Base-by-base conservation (phyloP, 1,140 invertebrate species). In the Papilio aristodemus region DNA sequence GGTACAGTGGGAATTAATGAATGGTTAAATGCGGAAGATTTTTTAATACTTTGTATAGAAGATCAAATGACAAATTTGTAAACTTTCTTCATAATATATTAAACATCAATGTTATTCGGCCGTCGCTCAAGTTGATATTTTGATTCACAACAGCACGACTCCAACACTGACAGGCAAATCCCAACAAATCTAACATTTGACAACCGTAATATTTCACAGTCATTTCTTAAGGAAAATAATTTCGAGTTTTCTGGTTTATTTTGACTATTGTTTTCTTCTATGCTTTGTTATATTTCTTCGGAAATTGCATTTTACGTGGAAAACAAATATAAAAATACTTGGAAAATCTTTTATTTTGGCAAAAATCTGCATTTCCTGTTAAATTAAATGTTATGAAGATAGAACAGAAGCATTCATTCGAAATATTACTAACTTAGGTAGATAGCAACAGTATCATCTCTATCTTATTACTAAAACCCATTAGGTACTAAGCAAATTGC, bases 141-240 rank as follows among this genome's bases (percentile, higher is more conserved):
- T 50, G 43, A 19, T 50, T 19, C 46, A 54, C 46, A 54, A 19
- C 46, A 22, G 46, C 19, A 5, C 4, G 17, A 32, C 2, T 32
- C 6, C 27, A 3, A 32, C 46, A 8, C 46, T 9, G 17, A 54
- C 9, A 19, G 19, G 19, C 46, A 54, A 54, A 54, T 54, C 46
- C 46, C 46, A 9, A 54, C 19, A 19, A 54, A 54, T 54, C 46
- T 25, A 54, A 54, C 46, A 54, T 54, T 54, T 54, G 46, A 54
- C 46, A 54, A 19, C 19, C 19, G 46, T 54, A 54, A 54, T 54
- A 54, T 54, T 54, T 54, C 46, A 54, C 46, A 54, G 46, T 54
- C 22, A 54, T 54, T 54, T 54, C 46, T 54, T 54, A 22, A 17
- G 19, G 46, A 54, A 54, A 32, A 54, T 22, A 54, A 54, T 54